Base-by-base conservation (phyloP, 1,140 invertebrate species). In the Zaprionus camerounensis region DNA sequence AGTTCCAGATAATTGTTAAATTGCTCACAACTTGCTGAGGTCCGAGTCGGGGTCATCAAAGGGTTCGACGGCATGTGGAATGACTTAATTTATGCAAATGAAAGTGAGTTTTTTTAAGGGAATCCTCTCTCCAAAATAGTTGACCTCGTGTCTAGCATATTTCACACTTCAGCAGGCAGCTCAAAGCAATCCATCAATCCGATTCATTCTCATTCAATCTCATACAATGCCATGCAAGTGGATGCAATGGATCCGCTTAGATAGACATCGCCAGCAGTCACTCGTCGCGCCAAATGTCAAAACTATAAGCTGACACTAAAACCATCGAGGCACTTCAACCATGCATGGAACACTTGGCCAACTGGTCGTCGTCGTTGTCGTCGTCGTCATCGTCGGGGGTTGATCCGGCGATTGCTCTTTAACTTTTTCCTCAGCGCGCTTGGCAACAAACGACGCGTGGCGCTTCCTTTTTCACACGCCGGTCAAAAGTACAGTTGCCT, bases 241-340 rank as follows among this genome's bases (percentile, higher is more conserved):
- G 46, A 51, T 24, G 46, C 20, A 6, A 41, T 13, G 15, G 38
- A 13, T 49, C n/a, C 46, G 46, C 9, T 13, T 51, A 58, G 76
- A 83, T 88, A 77, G 51, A 34, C 68, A 87, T 88, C 81, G 68
- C 62, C 76, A 82, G 76, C 72, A 81, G 67, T 76, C 53, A 6
- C n/a, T n/a, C n/a, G 22, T 36, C 7, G 55, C 41, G 73, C 78
- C 73, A 80, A 83, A 79, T 90, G 81, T 90, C 85, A 80, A 84
- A 90, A 90, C 81, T 90, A 85, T 90, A 90, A 90, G 72, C 85
- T 80, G 85, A 90, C 85, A 90, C 76, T 90, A 90, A 90, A 78
- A 90, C 85, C 85, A 75, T 68, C 59, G 81, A 66, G 81, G 78
- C 85, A 90, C 85, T 90, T 90, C 79, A 90, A 81, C 73, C 41